Percentiles rank a stretch among this genome's conserved stretches.
Conservation (phyloP, 1,140 invertebrate genomes). For the Lasaia peninsularis region DNA sequence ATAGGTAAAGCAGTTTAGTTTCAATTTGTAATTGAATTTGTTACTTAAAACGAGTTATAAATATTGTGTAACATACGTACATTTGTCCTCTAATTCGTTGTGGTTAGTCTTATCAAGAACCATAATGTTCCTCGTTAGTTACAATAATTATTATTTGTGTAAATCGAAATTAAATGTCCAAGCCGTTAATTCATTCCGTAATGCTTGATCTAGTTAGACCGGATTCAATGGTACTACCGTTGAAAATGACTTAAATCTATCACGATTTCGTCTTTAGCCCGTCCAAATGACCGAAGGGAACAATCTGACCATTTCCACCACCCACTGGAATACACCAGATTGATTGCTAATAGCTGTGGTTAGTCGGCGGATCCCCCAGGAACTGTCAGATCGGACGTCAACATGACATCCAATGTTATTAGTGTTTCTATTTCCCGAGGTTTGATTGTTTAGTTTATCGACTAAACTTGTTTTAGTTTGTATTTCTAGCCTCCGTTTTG, state of each 20-base stretch:
- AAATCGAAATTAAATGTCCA: constrained; percentile 16
- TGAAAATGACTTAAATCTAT: constrained; percentile 13
- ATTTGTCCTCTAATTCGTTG: no score
- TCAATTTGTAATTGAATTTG: no score
- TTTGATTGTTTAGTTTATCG: constrained; percentile 12
- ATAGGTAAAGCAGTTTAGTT: no score
- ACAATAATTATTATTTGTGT: no score
- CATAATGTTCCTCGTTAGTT: no score
- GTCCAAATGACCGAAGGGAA: constrained; percentile 41
- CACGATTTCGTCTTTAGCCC: constrained; percentile 35
- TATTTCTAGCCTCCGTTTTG: not conserved
- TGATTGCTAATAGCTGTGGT: constrained; percentile 68
- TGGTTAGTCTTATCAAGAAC: no score
- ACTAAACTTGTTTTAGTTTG: not conserved
- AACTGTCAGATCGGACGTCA: constrained; percentile 44
- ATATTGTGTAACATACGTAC: no score
- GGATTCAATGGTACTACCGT: not conserved
- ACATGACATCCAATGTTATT: constrained; percentile 48
- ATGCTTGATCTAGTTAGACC: not conserved
- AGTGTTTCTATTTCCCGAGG: constrained; percentile 44
- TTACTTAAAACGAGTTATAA: no score
- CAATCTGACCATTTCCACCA: constrained; percentile 42
- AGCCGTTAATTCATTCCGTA: not conserved
- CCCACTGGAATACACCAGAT: constrained; percentile 51
- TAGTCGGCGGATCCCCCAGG: constrained; percentile 47